A percentile compares a stretch with the other conserved stretches of the same genome.
Evolutionary conservation across 2,113 vertebrate genomes (phyloP).

Genomic region (Zosterops japonicus): DNA sequence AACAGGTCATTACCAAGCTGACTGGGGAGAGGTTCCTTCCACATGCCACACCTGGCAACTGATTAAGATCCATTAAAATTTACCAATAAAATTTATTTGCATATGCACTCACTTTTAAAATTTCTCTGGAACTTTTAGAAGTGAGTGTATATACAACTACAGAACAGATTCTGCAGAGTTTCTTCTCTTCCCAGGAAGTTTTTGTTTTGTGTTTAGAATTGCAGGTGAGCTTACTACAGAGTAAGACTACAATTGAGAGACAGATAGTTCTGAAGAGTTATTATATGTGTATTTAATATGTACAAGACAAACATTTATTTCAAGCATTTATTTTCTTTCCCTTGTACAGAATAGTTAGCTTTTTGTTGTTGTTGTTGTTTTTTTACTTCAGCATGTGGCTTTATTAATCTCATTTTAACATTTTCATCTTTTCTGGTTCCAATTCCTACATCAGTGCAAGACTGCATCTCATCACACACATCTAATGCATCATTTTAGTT

Average conservation of each 20-base stretch:
- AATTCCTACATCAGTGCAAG: neutral
- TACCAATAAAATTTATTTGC: neutral
- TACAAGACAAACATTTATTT: neutral
- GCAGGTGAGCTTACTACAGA: neutral
- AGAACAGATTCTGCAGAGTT: neutral
- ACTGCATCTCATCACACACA: neutral
- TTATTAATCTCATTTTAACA: conserved; percentile 36
- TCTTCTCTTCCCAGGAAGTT: neutral
- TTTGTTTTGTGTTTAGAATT: neutral
- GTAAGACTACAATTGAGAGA: neutral
- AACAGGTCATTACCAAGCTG: neutral
- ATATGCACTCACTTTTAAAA: neutral
- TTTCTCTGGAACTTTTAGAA: neutral
- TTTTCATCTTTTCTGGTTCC: neutral
- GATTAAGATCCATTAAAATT: neutral
- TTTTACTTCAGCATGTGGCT: neutral
- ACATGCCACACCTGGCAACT: fast-evolving
- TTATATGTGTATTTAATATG: neutral
- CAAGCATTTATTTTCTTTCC: neutral
- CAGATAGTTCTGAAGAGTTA: neutral
- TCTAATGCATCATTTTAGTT: conserved; percentile 33
- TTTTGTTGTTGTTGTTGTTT: neutral
- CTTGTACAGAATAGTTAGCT: neutral
- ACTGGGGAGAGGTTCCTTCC: neutral
- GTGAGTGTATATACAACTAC: too few relatives aligned